Evolutionary conservation across 2,888 invertebrate genomes (phyloP), one percentile per base, ranked within the genome.

Genomic region (Folsomia candida): DNA sequence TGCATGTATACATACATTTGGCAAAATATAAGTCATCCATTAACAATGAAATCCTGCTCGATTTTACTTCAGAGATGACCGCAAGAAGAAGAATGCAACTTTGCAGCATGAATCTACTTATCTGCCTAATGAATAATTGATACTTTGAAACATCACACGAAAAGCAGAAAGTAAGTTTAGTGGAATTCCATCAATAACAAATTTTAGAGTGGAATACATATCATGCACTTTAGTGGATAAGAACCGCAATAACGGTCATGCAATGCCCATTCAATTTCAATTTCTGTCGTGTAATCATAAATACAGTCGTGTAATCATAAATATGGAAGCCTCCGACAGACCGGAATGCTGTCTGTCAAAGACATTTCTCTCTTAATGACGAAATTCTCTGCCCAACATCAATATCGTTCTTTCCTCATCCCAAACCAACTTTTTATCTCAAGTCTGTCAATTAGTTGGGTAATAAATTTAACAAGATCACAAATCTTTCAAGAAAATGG

Each of bases 401-500:
- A n/a, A n/a, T n/a, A n/a, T 14, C 4, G 37, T 37, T 37, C 37
- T 37, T 37, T 37, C 37, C 37, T 37, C 4, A 37, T n/a, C n/a
- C n/a, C n/a, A 37, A 37, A 37, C 14, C 37, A 4, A 9, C 37
- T 37, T 37, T 37, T 37, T 37, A 37, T 37, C n/a, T 37, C 37
- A 14, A 37, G 28, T n/a, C 18, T 61, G 61, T 61, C 61, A 61
- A 61, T 61, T 61, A 61, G 61, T 28, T 29, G 61, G 29, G 28
- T 61, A 61, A 61, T 61, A 61, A 61, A 61, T 61, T 29, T 61
- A 61, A 61, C 61, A 61, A 28, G 61, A 61, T n/a, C 61, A 61
- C 61, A 61, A 61, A 61, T 61, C 61, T 61, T 61, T 61, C 22
- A 14, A 6, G 59, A 59, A 59, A 59, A 24, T 59, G 59, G 2